Conservation (phyloP, 1,140 invertebrate genomes). For the Sinella curviseta region DNA sequence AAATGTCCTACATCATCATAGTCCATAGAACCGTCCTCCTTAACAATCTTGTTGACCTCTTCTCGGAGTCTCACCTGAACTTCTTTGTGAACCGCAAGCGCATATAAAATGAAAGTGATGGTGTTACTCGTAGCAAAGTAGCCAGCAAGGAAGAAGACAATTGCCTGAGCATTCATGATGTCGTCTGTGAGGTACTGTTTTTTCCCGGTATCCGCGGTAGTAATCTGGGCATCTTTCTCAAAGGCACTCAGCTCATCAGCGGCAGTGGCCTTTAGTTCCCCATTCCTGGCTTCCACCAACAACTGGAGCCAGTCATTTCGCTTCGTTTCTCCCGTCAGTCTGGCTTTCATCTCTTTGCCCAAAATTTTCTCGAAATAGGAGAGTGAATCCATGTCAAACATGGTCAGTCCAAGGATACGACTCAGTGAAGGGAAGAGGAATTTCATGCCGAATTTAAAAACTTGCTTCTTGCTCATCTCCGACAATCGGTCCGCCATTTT, state of each 20-base stretch:
- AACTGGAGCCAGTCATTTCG: slow-evolving; percentile 5
- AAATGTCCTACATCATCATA: slow-evolving; percentile 50
- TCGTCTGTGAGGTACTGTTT: slow-evolving; percentile 23
- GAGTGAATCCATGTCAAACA: neutral
- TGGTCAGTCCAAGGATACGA: neutral
- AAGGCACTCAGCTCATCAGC: neutral
- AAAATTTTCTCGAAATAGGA: slow-evolving; percentile 1
- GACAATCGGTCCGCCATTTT: neutral
- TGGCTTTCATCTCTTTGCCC: neutral
- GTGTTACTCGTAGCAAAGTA: slow-evolving; percentile 75
- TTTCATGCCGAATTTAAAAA: neutral
- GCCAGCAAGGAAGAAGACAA: slow-evolving; percentile 67
- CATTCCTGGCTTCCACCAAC: neutral
- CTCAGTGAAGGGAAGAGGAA: neutral
- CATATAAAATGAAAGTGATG: slow-evolving; percentile 66
- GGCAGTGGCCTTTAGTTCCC: neutral
- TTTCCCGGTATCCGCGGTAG: neutral
- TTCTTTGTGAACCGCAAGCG: slow-evolving; percentile 67
- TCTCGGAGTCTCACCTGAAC: slow-evolving; percentile 3
- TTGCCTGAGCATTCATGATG: slow-evolving; percentile 47
- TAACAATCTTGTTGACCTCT: neutral
- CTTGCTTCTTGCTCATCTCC: neutral
- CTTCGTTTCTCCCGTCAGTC: neutral
- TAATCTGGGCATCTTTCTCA: neutral
- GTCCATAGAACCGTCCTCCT: neutral